These are phyloP conservation scores for Stegophylla sp. DNA, from an alignment of 2,888 invertebrate genomes.

Conservation along the genomic window DNA sequence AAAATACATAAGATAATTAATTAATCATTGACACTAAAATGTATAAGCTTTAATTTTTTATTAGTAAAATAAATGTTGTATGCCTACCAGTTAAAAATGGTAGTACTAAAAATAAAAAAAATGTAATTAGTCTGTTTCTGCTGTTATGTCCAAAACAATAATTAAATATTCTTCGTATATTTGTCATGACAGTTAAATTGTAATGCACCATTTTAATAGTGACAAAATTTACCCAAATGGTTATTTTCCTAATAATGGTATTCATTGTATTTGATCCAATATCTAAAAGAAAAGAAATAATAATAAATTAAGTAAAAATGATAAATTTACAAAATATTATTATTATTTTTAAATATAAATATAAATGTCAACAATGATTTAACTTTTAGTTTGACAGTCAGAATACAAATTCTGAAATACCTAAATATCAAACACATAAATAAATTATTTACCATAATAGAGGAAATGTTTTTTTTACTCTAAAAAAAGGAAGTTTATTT, in stretches of 20 bases:
- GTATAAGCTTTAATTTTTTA: background rate
- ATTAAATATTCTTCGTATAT: slow-evolving; percentile 13
- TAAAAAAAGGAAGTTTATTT: too few relatives aligned
- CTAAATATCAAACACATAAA: too few relatives aligned
- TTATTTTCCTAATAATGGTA: slow-evolving; percentile 34
- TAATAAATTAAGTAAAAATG: background rate
- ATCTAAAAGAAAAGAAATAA: slow-evolving; percentile 14
- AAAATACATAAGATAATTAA: slow-evolving; percentile 12
- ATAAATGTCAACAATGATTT: background rate
- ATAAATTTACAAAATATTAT: background rate
- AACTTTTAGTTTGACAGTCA: background rate
- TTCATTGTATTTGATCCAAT: slow-evolving; percentile 36
- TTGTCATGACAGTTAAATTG: slow-evolving; percentile 24
- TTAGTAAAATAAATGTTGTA: background rate
- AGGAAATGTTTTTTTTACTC: too few relatives aligned
- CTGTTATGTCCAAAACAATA: slow-evolving; percentile 24
- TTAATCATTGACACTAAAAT: background rate
- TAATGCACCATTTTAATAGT: slow-evolving; percentile 33
- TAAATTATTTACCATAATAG: too few relatives aligned
- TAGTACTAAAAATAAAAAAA: slow-evolving; percentile 21
- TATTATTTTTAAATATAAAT: background rate
- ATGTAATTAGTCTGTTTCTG: background rate
- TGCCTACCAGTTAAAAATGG: slow-evolving; percentile 35
- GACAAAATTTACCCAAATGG: slow-evolving; percentile 28
- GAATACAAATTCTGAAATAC: too few relatives aligned